These are phyloP conservation scores for Megathymus violae DNA, from an alignment of 1,140 invertebrate genomes.

Conservation along the genomic window DNA sequence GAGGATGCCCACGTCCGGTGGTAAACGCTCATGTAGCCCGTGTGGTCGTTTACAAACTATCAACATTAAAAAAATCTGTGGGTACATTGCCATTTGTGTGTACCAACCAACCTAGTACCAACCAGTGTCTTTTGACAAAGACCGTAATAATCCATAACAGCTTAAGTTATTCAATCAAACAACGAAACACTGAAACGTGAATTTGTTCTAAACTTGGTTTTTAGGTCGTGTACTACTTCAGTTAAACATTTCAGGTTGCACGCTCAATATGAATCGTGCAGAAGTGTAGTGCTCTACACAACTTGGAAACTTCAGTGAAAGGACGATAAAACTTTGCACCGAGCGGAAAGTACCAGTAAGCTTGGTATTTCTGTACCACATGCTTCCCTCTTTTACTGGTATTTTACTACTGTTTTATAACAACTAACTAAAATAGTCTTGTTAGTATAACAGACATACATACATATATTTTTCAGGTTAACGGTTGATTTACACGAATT, in stretches of 20 bases:
- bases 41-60: no score
- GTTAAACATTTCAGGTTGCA: constrained; percentile 4
- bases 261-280: constrained; percentile 11
- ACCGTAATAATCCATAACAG: no score
- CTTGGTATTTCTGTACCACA: constrained; percentile 9
- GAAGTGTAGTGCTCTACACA: constrained; percentile 16
- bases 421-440: background rate
- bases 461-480: background rate
- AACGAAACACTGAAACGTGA: no score
- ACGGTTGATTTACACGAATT: background rate
- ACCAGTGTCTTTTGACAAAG: no score
- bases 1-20: no score
- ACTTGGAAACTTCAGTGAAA: constrained; percentile 13
- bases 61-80: no score
- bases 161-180: no score
- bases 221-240: constrained; percentile 4
- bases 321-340: constrained; percentile 21
- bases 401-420: constrained; percentile 3
- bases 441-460: background rate
- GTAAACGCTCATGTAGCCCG: no score
- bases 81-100: no score
- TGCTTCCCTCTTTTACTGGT: background rate
- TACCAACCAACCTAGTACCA: no score
- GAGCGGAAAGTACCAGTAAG: constrained; percentile 25
- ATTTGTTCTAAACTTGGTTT: no score